Evolutionary conservation across 2,888 invertebrate species (phyloP), one percentile per base, ranked within the genome.

Genomic region (Amphipoea oculea): DNA sequence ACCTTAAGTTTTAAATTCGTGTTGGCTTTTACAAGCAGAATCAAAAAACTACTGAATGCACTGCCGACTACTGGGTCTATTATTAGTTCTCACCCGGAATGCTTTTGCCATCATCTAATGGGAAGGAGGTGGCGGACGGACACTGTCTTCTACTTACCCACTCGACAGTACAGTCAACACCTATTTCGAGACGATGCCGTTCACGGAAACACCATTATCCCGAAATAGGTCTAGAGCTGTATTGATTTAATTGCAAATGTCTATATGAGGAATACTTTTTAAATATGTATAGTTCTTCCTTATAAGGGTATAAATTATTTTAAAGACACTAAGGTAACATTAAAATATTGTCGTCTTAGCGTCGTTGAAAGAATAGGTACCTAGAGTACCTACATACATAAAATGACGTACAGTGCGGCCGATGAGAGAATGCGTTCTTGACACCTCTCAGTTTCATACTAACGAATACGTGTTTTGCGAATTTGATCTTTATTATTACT

Each of bases 111-210:
- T 57, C n/a, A 66, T 71, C 65, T 29, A 73, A 76, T 78, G 29
- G 54, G 51, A 62, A 14, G 57, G 45, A 48, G 54, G 63, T 62
- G 62, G 20, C 71, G 36, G 73, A 76, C 75, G 36, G 63, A 73
- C 87, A 76, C 66, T 57, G 76, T 51, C 78, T 76, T 45, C 72
- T 68, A 83, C 80, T 86, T 68, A 69, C 68, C 57, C 60, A 71
- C 67, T 81, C 51, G 54, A 85, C 65, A 73, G 63, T 72, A 65
- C 71, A 68, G 67, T 81, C 81, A 74, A 65, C 81, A 74, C 36
- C 57, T 84, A 76, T 84, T 74, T 65, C 71, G 60, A 71, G 67
- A 67, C 45, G 23, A 14, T 12, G 17, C 42, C 29, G 14, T 29
- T n/a, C 11, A 65, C 11, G 40, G 57, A 17, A 40, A 54, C 40